A percentile compares a stretch with the other conserved stretches of the same genome.
Evolutionary conservation across 2,888 invertebrate species (phyloP).

Genomic region (Embidobia sp.): DNA sequence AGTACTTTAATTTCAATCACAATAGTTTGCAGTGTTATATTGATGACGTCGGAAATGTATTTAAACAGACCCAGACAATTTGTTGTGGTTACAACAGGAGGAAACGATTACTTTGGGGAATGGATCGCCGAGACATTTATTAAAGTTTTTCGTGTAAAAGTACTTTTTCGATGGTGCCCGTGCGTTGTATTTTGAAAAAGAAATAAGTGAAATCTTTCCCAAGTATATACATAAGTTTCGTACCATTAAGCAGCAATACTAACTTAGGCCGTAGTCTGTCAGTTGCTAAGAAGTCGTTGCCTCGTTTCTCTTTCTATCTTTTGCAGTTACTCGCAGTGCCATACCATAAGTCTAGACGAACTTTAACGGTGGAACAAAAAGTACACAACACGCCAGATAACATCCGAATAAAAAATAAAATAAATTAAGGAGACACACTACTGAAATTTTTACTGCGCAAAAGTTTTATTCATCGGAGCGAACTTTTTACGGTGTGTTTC

Average conservation of each 20-base stretch:
- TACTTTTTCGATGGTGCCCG: conserved; percentile 70
- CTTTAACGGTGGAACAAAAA: conserved; percentile 56
- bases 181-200: conserved; percentile 69
- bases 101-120: conserved; percentile 8
- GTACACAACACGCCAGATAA: conserved; percentile 52
- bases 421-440: conserved; percentile 42
- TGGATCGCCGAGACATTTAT: conserved; percentile 22
- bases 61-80: too few relatives aligned
- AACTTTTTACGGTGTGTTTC: conserved; percentile 14
- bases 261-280: conserved; percentile 69
- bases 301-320: conserved; percentile 49
- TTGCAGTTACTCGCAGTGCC: conserved; percentile 37
- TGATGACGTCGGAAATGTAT: too few relatives aligned
- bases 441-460: conserved; percentile 26
- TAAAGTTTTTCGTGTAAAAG: conserved; percentile 53
- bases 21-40: too few relatives aligned
- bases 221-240: conserved; percentile 35
- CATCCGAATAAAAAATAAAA: conserved; percentile 51
- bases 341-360: conserved; percentile 55
- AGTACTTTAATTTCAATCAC: too few relatives aligned
- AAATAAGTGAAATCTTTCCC: conserved; percentile 65
- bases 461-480: conserved; percentile 31
- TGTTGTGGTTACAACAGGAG: too few relatives aligned
- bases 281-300: conserved; percentile 58
- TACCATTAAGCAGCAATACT: conserved; percentile 68